phyloP scores from a whole-genome alignment of 2,888 invertebrate species.

The Embidobia sp. region DNA sequence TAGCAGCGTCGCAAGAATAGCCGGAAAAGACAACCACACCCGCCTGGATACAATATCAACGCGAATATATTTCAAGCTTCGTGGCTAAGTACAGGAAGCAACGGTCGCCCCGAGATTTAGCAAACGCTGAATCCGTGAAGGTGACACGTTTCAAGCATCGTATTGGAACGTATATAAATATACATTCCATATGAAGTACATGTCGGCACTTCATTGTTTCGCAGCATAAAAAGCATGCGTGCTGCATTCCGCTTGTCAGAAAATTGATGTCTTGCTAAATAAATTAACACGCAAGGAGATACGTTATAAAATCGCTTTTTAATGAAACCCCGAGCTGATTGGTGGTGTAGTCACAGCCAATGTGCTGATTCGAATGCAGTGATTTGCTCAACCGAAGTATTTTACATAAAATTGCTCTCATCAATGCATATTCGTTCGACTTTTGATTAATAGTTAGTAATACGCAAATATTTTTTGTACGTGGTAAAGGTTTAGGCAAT shows the following conservation, averaged over 20 bases:
- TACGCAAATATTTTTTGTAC: too few species aligned
- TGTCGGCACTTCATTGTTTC: slow-evolving; percentile 50
- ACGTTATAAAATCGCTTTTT: too few species aligned
- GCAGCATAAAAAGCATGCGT: slow-evolving; percentile 36
- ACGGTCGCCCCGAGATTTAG: slow-evolving; percentile 76
- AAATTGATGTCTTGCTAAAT: slow-evolving; percentile 54
- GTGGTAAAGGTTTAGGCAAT: too few species aligned
- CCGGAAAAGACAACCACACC: slow-evolving; percentile 45
- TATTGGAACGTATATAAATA: slow-evolving; percentile 65
- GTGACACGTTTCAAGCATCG: slow-evolving; percentile 55
- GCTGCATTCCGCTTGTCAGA: slow-evolving; percentile 15
- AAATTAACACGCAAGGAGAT: slow-evolving; percentile 31
- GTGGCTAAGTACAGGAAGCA: slow-evolving; percentile 75
- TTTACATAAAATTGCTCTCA: too few species aligned
- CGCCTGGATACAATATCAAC: slow-evolving; percentile 39
- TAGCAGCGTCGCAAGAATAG: slow-evolving; percentile 32
- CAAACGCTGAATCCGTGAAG: slow-evolving; percentile 65
- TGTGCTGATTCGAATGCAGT: too few species aligned
- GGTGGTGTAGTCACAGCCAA: too few species aligned
- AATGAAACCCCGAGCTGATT: too few species aligned
- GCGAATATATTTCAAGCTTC: slow-evolving; percentile 69
- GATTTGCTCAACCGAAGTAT: too few species aligned
- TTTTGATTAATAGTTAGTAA: too few species aligned
- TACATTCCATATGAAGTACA: slow-evolving; percentile 58
- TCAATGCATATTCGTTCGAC: too few species aligned